phyloP scores from a whole-genome alignment of 1,140 invertebrate genomes.

The Pachyrhynchus sulphureomaculatus region DNA sequence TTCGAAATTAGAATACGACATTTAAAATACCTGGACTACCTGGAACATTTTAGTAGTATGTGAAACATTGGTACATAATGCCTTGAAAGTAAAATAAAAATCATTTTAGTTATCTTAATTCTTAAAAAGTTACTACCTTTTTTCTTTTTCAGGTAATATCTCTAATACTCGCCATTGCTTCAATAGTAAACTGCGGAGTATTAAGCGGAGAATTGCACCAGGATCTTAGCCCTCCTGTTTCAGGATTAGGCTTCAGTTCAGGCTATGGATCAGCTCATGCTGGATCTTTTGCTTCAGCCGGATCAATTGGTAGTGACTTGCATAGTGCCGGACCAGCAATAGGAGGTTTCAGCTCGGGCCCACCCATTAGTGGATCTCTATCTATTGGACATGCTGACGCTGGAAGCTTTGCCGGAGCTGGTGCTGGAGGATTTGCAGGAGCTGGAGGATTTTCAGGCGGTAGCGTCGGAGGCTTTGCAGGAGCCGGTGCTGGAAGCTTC shows the following conservation, averaged over 20 bases:
- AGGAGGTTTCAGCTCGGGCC: not conserved
- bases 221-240: constrained; percentile 34
- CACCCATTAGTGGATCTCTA: not conserved
- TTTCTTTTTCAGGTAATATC: constrained; percentile 31
- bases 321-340: not conserved
- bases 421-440: not conserved
- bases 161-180: constrained; percentile 33
- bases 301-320: not conserved
- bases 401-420: not conserved
- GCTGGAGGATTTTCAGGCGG: not conserved
- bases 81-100: too few species aligned
- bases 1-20: too few species aligned
- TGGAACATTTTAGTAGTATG: too few species aligned
- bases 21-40: too few species aligned
- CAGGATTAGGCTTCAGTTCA: constrained; percentile 21
- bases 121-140: not conserved
- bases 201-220: constrained; percentile 29
- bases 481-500: not conserved
- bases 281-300: not conserved
- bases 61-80: too few species aligned
- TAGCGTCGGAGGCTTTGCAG: constrained; percentile 1
- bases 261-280: not conserved
- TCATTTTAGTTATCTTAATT: too few species aligned
- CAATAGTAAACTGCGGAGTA: constrained; percentile 34
- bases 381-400: not conserved